These are phyloP conservation scores for Himalopsyche japonica DNA, from an alignment of 2,888 invertebrate genomes.

Conservation along the genomic window DNA sequence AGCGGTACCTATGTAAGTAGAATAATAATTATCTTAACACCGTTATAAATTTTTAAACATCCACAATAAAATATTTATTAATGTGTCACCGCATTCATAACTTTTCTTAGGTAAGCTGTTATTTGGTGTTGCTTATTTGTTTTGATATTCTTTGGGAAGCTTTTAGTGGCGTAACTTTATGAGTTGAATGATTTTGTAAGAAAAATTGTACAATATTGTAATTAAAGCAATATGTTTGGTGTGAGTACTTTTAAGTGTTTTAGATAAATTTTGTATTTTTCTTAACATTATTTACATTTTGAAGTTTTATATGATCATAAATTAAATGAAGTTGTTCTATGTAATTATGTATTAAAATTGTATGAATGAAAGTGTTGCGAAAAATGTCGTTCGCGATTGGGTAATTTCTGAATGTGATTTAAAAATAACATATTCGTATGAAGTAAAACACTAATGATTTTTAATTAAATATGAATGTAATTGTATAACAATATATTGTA, in stretches of 20 bases:
- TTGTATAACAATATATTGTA: no score
- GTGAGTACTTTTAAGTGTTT: conserved; percentile 24
- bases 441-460: not conserved
- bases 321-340: not conserved
- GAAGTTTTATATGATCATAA: not conserved
- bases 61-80: not conserved
- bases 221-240: conserved; percentile 35
- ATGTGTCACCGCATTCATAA: not conserved
- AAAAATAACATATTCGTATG: not conserved
- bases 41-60: not conserved
- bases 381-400: not conserved
- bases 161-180: not conserved
- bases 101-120: not conserved
- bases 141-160: not conserved
- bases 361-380: not conserved
- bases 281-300: conserved; percentile 4
- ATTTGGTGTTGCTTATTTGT: not conserved
- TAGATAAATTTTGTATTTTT: conserved; percentile 20
- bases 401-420: not conserved
- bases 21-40: not conserved
- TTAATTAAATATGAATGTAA: no score
- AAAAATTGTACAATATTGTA: conserved; percentile 34
- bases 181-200: not conserved
- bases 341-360: not conserved
- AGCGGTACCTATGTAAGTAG: not conserved